Percentiles rank a stretch among this genome's conserved stretches.
Evolutionary conservation across 1,140 invertebrate genomes (phyloP).

Genomic region (Diabrotica undecimpunctata): DNA sequence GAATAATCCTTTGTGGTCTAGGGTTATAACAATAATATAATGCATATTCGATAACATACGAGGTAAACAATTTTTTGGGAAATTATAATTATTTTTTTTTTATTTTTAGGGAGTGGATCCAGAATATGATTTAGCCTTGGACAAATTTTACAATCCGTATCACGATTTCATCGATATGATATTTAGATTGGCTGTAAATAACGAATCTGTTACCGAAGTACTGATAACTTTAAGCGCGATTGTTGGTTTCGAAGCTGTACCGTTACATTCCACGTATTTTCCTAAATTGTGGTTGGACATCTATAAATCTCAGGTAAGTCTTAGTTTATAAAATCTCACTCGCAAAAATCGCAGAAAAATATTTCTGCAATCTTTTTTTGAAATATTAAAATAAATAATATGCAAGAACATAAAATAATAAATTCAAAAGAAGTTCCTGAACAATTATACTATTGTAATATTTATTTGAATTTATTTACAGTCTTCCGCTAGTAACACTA

Average conservation of each 20-base stretch:
- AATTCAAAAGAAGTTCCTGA: no score
- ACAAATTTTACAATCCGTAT: conserved; percentile 78
- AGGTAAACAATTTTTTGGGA: background rate
- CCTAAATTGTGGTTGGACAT: conserved; percentile 83
- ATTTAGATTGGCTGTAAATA: conserved; percentile 81
- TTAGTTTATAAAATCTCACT: background rate
- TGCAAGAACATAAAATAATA: no score
- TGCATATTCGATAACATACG: no score
- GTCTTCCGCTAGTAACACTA: no score
- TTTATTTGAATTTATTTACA: no score
- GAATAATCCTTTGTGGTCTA: no score
- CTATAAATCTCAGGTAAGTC: conserved; percentile 63
- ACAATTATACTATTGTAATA: no score
- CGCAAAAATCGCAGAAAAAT: conserved; percentile 9
- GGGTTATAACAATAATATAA: no score
- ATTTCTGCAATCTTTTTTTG: conserved; percentile 3
- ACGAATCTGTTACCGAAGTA: conserved; percentile 73
- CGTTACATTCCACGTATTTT: conserved; percentile 77
- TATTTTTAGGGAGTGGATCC: conserved; percentile 61
- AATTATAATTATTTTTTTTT: conserved; percentile 4
- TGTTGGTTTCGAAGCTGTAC: conserved; percentile 81
- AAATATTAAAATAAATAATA: no score
- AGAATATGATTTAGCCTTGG: conserved; percentile 72
- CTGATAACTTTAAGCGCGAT: conserved; percentile 78
- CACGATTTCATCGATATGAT: conserved; percentile 83